Evolutionary conservation across 2,888 invertebrate genomes (phyloP).

Genomic region (Lasioglossum leucozonium): DNA sequence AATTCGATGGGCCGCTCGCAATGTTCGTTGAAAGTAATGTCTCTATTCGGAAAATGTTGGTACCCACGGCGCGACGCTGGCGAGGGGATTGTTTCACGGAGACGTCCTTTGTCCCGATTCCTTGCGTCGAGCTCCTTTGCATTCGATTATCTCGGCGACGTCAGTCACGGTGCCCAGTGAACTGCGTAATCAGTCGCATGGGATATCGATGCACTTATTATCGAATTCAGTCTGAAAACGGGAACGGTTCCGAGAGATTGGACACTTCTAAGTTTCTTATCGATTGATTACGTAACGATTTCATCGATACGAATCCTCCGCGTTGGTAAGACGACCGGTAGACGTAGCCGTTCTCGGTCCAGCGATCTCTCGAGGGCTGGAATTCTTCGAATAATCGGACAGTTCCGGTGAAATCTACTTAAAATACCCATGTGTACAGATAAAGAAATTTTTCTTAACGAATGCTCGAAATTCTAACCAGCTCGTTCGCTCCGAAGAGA

Average conservation of each 20-base stretch:
- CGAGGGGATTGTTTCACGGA: conserved; percentile 36
- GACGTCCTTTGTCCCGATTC: conserved; percentile 45
- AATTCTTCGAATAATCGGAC: background rate
- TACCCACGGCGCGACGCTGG: conserved; percentile 18
- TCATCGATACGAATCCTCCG: conserved; percentile 21
- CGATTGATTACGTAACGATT: conserved; percentile 43
- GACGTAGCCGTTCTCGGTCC: background rate
- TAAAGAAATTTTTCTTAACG: background rate
- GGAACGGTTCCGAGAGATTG: conserved; percentile 16
- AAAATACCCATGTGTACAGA: background rate
- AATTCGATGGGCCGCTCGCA: background rate
- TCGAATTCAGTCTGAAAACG: conserved; percentile 42
- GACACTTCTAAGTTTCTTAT: conserved; percentile 15
- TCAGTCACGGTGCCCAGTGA: conserved; percentile 56
- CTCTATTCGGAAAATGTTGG: conserved; percentile 41
- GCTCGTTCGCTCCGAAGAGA: no score
- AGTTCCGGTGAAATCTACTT: background rate
- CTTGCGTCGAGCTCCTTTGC: conserved; percentile 44
- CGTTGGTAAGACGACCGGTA: conserved; percentile 10
- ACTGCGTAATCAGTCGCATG: conserved; percentile 58
- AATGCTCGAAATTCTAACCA: background rate
- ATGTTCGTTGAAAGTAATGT: background rate
- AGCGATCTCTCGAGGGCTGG: background rate
- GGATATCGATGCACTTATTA: conserved; percentile 53
- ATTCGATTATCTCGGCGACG: conserved; percentile 60